Percentiles rank a stretch among this genome's conserved stretches.
phyloP scores from a whole-genome alignment of 2,797 vertebrate species.

The Pseudochirops corinnae region DNA sequence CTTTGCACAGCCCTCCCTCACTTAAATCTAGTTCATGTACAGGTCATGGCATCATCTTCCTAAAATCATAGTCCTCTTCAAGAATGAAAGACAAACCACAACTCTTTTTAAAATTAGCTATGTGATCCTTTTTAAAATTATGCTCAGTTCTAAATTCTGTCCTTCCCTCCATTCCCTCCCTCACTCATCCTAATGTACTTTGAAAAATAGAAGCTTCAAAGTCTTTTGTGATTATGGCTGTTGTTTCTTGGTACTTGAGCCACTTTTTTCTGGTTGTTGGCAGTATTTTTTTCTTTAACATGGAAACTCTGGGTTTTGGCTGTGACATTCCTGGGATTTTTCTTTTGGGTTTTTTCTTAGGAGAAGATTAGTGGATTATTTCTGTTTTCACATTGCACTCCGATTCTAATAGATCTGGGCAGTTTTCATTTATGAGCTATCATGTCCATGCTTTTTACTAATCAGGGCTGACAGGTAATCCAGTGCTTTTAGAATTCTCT shows the following conservation, averaged over 20 bases:
- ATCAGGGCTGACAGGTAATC: not conserved
- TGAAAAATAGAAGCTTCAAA: not conserved
- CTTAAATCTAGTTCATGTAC: no score
- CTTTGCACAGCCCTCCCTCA: no score
- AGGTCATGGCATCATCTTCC: no score
- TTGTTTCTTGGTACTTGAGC: not conserved
- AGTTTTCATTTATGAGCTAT: not conserved
- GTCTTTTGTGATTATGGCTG: not conserved
- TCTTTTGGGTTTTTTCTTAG: not conserved
- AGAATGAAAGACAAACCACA: no score
- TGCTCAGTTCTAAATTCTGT: not conserved
- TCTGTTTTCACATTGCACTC: no score
- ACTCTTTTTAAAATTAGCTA: no score
- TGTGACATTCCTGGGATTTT: not conserved
- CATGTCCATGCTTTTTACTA: no score
- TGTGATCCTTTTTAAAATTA: no score
- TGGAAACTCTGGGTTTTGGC: not conserved
- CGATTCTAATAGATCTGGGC: no score
- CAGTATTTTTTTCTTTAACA: not conserved
- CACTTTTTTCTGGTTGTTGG: not conserved
- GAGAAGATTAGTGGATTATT: no score
- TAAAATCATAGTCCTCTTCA: no score
- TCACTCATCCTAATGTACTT: not conserved
- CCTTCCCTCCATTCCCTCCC: no score
- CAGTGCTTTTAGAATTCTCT: not conserved